A percentile compares a stretch with the other conserved stretches of the same genome.
phyloP scores from a whole-genome alignment of 2,888 invertebrate species.

The Mimas tiliae region DNA sequence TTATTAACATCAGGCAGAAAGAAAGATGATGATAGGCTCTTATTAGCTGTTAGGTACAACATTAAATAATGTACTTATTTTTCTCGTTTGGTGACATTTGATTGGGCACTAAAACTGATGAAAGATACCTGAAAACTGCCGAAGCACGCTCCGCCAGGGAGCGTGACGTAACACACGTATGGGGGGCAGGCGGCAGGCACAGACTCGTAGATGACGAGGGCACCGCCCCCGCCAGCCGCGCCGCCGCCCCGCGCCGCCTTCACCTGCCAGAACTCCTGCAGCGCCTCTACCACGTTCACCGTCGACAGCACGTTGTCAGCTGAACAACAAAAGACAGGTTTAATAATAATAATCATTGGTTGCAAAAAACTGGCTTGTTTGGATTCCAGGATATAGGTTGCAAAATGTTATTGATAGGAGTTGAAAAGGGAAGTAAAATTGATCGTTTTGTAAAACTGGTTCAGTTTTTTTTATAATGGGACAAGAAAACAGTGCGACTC shows the following conservation, averaged over 20 bases:
- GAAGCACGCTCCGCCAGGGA: conserved; percentile 97
- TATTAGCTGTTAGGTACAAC: too few relatives aligned
- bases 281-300: conserved; percentile 97
- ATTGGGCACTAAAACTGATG: background rate
- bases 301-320: conserved; percentile 79
- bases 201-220: conserved; percentile 97
- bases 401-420: too few relatives aligned
- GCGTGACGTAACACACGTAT: conserved; percentile 96
- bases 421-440: too few relatives aligned
- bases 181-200: conserved; percentile 96
- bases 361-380: too few relatives aligned
- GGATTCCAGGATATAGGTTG: too few relatives aligned
- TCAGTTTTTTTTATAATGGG: too few relatives aligned
- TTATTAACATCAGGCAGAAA: too few relatives aligned
- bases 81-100: too few relatives aligned
- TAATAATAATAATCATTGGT: background rate
- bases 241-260: conserved; percentile 92
- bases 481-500: too few relatives aligned
- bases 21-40: too few relatives aligned
- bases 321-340: conserved; percentile 36
- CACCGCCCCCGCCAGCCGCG: conserved; percentile 92
- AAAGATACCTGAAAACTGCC: conserved; percentile 94
- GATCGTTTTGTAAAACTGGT: too few relatives aligned
- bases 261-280: conserved; percentile 99
- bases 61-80: too few relatives aligned